Evolutionary conservation across 2,113 vertebrate genomes (phyloP), one percentile per base, ranked within the genome.

Genomic region (Salvelinus namaycush): DNA sequence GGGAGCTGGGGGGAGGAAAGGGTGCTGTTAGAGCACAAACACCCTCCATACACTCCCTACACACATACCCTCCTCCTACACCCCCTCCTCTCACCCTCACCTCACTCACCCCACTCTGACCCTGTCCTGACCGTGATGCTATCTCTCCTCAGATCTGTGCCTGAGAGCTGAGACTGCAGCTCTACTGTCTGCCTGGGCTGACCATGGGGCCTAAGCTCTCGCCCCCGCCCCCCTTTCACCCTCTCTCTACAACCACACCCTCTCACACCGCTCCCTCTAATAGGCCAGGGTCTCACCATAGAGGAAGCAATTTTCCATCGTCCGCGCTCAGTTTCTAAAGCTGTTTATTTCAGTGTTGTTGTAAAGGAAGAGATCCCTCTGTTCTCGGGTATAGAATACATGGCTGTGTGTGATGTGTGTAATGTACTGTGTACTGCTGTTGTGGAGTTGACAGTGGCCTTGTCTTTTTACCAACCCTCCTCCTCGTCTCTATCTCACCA

Each of bases 281-380:
- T 49, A 49, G 5, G 24, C 69, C 66, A 6, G 75, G 70, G 73
- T 75, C 27, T 80, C 48, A 75, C 82, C 78, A 39, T 79, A 73
- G n/a, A 76, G 78, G 1, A 86, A 83, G 81, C 57, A 1, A 64
- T 81, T 79, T 83, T 60, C 68, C 48, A 16, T 72, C 69, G 34
- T 82, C 81, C 44, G 59, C 70, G 24, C 70, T 74, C 14, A 60
- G 26, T 82, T 74, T 78, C 66, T 62, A 79, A 62, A 64, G 26
- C 49, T 81, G 4, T 83, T 85, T 81, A 70, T 76, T 81, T 71
- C 24, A 7, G 73, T 68, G 57, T 83, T 76, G 79, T 78, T 79
- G 67, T 51, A 29, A 71, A 65, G 73, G 11, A 34, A 68, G 62
- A 80, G 60, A 31, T 49, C 20, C 9, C 16, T 39, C 24, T 68